Evolutionary conservation across 2,888 invertebrate species (phyloP).

Genomic region (Bombylius discolor): DNA sequence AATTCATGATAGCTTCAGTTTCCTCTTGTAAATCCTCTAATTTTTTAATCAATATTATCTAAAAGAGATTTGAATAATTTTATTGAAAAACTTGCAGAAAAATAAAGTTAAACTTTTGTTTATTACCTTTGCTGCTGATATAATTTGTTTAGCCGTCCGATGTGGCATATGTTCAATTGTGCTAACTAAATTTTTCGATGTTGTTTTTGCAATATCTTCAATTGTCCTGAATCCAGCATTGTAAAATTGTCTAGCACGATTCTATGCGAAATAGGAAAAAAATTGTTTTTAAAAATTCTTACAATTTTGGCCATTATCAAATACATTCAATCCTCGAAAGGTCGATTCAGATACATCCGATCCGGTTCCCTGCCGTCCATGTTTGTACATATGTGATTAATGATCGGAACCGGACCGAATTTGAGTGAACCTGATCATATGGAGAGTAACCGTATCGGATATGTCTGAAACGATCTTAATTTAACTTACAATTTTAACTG

Average conservation of each 20-base stretch:
- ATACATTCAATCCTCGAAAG: no score
- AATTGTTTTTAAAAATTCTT: not conserved
- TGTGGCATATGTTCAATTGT: slow-evolving; percentile 56
- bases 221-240: slow-evolving; percentile 70
- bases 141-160: slow-evolving; percentile 64
- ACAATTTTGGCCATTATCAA: no score
- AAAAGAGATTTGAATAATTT: slow-evolving; percentile 18
- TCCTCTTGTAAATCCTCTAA: slow-evolving; percentile 79
- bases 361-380: no score
- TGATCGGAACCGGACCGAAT: not conserved
- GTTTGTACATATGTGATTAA: not conserved
- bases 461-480: no score
- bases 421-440: not conserved
- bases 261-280: slow-evolving; percentile 39
- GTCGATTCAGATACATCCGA: no score
- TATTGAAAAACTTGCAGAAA: not conserved
- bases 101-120: not conserved
- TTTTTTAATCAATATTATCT: slow-evolving; percentile 72
- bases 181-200: slow-evolving; percentile 46
- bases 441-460: no score
- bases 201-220: slow-evolving; percentile 61
- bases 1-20: slow-evolving; percentile 45
- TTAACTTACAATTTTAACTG: slow-evolving; percentile 59
- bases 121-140: slow-evolving; percentile 65
- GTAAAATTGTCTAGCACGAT: slow-evolving; percentile 68